A percentile compares a stretch with the other conserved stretches of the same genome.
Conservation (phyloP, 2,113 vertebrate genomes). For the human region DNA sequence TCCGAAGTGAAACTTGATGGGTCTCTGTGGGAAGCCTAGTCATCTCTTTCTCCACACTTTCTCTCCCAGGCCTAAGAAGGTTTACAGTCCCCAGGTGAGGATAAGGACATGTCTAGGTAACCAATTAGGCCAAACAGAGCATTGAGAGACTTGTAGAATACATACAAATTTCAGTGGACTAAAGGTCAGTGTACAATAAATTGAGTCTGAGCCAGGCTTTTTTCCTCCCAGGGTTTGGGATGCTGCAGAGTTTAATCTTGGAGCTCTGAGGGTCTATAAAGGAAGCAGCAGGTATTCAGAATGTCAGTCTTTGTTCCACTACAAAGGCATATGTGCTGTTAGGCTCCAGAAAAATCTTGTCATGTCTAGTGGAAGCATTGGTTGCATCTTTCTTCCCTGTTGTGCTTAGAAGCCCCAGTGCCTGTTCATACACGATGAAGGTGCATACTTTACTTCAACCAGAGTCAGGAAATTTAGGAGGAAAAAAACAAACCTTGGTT, state of each 20-base stretch:
- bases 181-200: constrained; percentile 38
- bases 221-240: not conserved
- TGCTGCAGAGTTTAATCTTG: constrained; percentile 19
- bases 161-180: not conserved
- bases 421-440: not conserved
- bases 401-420: not conserved
- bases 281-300: not conserved
- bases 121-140: constrained; percentile 40
- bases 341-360: not conserved
- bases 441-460: not conserved
- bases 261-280: not conserved
- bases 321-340: not conserved
- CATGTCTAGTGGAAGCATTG: not conserved
- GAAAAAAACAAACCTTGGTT: not conserved
- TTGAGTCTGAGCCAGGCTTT: not conserved
- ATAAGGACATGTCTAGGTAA: not conserved
- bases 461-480: not conserved
- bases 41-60: not conserved
- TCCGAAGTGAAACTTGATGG: not conserved
- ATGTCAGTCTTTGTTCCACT: constrained; percentile 38
- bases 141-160: not conserved
- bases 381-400: not conserved
- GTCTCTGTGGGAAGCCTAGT: constrained; percentile 19
- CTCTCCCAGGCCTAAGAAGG: not conserved
- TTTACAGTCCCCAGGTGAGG: constrained; percentile 20